These are phyloP conservation scores for Stenichneumon culpator DNA, from an alignment of 2,888 invertebrate species.

Conservation along the genomic window DNA sequence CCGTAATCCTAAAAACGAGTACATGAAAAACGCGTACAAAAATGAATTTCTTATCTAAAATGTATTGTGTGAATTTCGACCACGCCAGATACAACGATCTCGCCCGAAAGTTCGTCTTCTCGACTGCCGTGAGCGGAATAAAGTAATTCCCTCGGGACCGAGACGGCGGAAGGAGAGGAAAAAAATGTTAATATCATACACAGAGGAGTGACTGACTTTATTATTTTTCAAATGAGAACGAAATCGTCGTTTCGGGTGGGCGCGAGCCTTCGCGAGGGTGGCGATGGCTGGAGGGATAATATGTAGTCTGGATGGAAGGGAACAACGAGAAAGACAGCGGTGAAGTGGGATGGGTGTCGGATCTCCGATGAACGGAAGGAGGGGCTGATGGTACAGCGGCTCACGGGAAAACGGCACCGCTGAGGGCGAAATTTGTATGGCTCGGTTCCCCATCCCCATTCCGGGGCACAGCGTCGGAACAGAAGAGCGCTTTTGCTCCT, in stretches of 20 bases:
- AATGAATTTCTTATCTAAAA: background rate
- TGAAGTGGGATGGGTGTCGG: background rate
- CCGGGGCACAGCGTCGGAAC: slow-evolving; percentile 18
- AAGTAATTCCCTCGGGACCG: background rate
- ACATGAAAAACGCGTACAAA: no score
- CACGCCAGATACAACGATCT: background rate
- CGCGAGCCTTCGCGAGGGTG: background rate
- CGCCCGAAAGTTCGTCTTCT: background rate
- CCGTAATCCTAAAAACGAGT: no score
- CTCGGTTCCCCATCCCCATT: slow-evolving; percentile 31
- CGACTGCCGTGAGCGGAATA: background rate
- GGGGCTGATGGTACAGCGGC: slow-evolving; percentile 5
- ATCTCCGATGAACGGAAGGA: slow-evolving; percentile 40
- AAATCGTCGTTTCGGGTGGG: background rate
- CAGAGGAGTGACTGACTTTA: slow-evolving; percentile 7
- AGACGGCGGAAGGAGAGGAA: background rate
- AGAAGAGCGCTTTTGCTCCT: slow-evolving; percentile 31
- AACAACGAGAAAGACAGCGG: slow-evolving; percentile 2
- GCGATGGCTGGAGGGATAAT: slow-evolving; percentile 32
- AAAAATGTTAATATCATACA: background rate
- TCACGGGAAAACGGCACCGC: slow-evolving; percentile 29
- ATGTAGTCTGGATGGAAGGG: slow-evolving; percentile 36
- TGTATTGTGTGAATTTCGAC: background rate
- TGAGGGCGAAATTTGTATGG: slow-evolving; percentile 47
- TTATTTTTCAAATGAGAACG: slow-evolving; percentile 24